Base-by-base conservation (phyloP, 1,140 invertebrate genomes). In the Drosophila melanogaster region DNA sequence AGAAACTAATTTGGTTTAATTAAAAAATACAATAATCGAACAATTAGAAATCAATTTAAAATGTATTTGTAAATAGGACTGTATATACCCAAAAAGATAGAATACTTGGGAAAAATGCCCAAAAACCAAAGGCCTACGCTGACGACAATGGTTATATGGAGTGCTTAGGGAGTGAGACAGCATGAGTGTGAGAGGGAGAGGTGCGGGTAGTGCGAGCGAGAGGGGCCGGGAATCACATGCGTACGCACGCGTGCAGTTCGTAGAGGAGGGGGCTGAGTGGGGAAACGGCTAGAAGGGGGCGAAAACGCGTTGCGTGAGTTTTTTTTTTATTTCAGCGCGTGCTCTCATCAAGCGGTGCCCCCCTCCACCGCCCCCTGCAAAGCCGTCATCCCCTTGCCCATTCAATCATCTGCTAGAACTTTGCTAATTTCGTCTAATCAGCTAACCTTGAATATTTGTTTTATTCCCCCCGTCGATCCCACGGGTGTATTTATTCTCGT, bases 381-480 rank as follows among this genome's bases (percentile, higher is more conserved):
- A 11, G 8, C 10, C 10, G 0, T 15, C 6, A 1, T 26, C 35
- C 35, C 38, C 8, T 2, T 17, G n/a, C 40, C 40, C 57, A 60
- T 55, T 71, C 81, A 75, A 89, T 79, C 84, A 81, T 78, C 81
- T 80, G 67, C 58, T 83, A 90, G 80, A 89, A 89, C 85, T 80
- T 87, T 79, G 84, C 84, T 89, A 89, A 89, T 89, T 89, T 90
- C 77, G 69, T 89, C 85, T 89, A 89, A 89, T 89, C 84, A 89
- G 84, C 83, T 89, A 80, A 89, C 84, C 84, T 89, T 89, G 84
- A 89, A 87, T 80, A 77, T 74, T 79, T 89, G 47, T 75, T 77
- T 66, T 74, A 66, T 69, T 83, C 60, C 69, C 75, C 43, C 15
- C 49, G 10, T 4, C 24, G 40, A 33, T 46, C 64, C 66, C 66